Evolutionary conservation across 2,888 invertebrate species (phyloP).

Genomic region (Dryococelus australis): DNA sequence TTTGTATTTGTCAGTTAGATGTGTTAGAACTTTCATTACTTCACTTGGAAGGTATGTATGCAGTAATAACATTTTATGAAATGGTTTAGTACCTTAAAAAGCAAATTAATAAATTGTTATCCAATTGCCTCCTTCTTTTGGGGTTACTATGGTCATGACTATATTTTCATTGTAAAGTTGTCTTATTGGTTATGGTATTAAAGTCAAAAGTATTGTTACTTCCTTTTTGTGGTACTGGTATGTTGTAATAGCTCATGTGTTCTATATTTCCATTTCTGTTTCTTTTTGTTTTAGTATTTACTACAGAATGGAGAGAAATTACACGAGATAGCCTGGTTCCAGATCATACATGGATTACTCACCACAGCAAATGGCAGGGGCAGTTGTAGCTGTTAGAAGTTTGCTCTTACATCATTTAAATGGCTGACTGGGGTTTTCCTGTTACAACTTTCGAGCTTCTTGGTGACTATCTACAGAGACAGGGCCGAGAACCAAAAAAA

Average conservation of each 20-base stretch:
- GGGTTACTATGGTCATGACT: no score
- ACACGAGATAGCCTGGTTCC: neutral
- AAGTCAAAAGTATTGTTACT: neutral
- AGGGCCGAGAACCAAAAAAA: neutral
- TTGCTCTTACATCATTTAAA: conserved; percentile 12
- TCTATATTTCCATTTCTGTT: neutral
- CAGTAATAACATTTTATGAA: neutral
- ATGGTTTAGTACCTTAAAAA: neutral
- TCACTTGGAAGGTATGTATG: neutral
- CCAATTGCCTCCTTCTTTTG: no score
- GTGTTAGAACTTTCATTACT: neutral
- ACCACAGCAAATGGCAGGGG: neutral
- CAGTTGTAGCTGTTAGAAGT: neutral
- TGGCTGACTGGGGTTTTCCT: neutral
- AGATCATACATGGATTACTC: neutral
- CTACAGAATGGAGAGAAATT: conserved; percentile 2
- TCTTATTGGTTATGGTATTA: no score
- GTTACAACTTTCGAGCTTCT: neutral
- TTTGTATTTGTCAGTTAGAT: neutral
- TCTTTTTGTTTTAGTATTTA: neutral
- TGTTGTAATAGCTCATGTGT: no score
- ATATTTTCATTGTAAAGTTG: no score
- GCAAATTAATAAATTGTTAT: neutral
- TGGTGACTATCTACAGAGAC: neutral
- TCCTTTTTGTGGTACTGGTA: neutral